Evolutionary conservation across 2,113 vertebrate species (phyloP).

Genomic region (Pristiophorus japonicus): DNA sequence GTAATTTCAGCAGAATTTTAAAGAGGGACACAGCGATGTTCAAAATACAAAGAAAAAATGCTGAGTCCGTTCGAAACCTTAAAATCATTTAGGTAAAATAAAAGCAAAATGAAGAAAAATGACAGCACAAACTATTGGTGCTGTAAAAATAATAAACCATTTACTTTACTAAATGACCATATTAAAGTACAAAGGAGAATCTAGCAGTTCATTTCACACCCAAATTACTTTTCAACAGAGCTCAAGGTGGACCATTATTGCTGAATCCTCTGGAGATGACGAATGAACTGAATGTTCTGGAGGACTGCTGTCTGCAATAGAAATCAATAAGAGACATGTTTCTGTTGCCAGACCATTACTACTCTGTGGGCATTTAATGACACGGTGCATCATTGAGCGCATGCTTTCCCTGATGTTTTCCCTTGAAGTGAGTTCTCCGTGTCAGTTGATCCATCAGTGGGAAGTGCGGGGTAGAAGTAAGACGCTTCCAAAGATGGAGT

Average conservation of each 20-base stretch:
- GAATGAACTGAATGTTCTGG: neutral
- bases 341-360: neutral
- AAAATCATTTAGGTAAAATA: neutral
- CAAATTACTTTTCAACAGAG: neutral
- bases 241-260: neutral
- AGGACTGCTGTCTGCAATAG: neutral
- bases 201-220: neutral
- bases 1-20: neutral
- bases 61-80: neutral
- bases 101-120: neutral
- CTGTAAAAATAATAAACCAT: neutral
- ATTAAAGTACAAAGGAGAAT: neutral
- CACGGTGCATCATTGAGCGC: neutral
- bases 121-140: neutral
- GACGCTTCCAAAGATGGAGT: neutral
- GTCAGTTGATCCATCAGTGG: neutral
- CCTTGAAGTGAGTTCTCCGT: neutral
- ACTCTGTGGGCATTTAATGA: neutral
- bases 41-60: neutral
- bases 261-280: neutral
- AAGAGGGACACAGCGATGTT: neutral
- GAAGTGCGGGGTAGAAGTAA: neutral
- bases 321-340: conserved; percentile 16
- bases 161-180: neutral
- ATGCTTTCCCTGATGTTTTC: neutral